phyloP scores from a whole-genome alignment of 64 coral and sea anemone species.

The Hydrozoanthus tunicans region DNA sequence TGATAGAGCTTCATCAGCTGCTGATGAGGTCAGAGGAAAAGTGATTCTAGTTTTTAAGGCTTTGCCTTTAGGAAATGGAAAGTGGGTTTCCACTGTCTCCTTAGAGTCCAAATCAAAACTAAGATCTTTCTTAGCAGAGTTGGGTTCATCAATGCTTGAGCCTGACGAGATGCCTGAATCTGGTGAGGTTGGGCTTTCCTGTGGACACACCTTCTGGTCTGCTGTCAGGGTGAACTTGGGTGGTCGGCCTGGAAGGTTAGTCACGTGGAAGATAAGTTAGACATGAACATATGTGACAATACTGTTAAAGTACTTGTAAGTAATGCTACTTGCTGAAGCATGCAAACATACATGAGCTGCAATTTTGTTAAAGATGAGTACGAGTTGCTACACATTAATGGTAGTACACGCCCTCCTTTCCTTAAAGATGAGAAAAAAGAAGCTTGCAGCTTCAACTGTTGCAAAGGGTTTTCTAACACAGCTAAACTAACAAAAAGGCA shows the following conservation, averaged over 20 bases:
- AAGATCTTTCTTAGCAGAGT: slow-evolving; percentile 77
- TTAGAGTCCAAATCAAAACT: slow-evolving; percentile 68
- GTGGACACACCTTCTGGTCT: slow-evolving; percentile 80
- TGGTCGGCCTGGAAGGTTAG: slow-evolving; percentile 59
- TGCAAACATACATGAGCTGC: neutral
- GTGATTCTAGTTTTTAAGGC: slow-evolving; percentile 61
- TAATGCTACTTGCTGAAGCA: neutral
- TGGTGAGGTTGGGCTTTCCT: slow-evolving; percentile 96
- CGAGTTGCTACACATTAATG: too few species aligned
- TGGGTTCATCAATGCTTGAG: slow-evolving; percentile 85
- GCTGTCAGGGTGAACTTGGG: slow-evolving; percentile 71
- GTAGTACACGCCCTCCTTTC: too few species aligned
- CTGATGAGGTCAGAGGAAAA: slow-evolving; percentile 42
- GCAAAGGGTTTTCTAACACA: too few species aligned
- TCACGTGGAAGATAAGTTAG: too few species aligned
- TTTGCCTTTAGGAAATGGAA: slow-evolving; percentile 74
- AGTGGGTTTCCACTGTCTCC: slow-evolving; percentile 60
- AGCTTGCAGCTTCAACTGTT: too few species aligned
- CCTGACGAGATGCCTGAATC: slow-evolving; percentile 96
- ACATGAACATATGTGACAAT: too few species aligned
- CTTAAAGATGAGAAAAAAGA: too few species aligned
- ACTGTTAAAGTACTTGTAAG: neutral
- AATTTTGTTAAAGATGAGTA: too few species aligned
- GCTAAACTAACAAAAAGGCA: too few species aligned
- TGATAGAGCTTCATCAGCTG: slow-evolving; percentile 7